A percentile compares a stretch with the other conserved stretches of the same genome.
Conservation (phyloP, 2,888 invertebrate species). For the Agrotis puta region DNA sequence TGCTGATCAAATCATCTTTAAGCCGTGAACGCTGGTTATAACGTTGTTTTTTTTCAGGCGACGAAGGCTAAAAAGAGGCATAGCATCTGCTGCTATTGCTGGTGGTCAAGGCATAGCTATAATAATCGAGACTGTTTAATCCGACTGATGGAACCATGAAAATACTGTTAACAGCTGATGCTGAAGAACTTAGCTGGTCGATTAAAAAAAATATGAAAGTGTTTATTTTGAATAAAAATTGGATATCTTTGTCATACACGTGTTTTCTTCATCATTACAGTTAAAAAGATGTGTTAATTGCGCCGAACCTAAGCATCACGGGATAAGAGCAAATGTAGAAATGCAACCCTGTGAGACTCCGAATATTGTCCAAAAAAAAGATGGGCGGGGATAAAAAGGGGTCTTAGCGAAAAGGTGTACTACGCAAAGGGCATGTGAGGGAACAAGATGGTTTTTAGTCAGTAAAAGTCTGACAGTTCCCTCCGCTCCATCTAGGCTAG, state of each 20-base stretch:
- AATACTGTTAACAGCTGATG: neutral
- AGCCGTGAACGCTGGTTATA: too few relatives aligned
- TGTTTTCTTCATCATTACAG: neutral
- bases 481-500: too few relatives aligned
- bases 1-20: too few relatives aligned
- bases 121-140: constrained; percentile 6
- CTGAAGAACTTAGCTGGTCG: neutral
- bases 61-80: constrained; percentile 9
- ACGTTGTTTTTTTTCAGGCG: constrained; percentile 4
- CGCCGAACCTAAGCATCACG: neutral
- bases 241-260: neutral
- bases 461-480: too few relatives aligned
- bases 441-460: too few relatives aligned
- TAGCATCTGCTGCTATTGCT: constrained; percentile 7
- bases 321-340: neutral
- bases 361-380: neutral
- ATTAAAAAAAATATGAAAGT: neutral
- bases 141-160: neutral
- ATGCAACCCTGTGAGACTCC: neutral
- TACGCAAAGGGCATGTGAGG: too few relatives aligned
- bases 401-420: too few relatives aligned
- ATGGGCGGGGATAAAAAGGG: too few relatives aligned
- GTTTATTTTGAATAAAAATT: constrained; percentile 1
- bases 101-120: constrained; percentile 16
- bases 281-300: neutral